Evolutionary conservation across 2,113 vertebrate genomes (phyloP).

Genomic region (Camelus bactrianus): DNA sequence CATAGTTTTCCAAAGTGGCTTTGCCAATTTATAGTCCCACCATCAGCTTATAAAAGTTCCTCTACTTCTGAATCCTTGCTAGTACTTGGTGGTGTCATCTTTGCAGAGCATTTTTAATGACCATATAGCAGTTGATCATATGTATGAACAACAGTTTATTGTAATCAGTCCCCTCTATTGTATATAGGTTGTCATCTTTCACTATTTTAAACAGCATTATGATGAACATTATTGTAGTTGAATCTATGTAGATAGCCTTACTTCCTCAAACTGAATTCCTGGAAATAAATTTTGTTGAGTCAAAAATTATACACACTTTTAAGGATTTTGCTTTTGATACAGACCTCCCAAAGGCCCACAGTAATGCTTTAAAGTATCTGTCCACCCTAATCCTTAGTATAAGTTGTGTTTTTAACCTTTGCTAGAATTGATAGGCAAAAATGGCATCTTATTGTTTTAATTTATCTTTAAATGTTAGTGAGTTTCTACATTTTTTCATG

Average conservation of each 20-base stretch:
- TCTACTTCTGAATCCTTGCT: background rate
- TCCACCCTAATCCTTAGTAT: background rate
- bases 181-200: background rate
- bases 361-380: background rate
- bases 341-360: background rate
- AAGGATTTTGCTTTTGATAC: background rate
- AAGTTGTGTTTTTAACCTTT: conserved; percentile 34
- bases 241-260: conserved; percentile 41
- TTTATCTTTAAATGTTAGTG: background rate
- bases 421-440: background rate
- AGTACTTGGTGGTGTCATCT: background rate
- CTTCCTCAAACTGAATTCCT: conserved; percentile 11
- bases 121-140: background rate
- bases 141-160: background rate
- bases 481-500: conserved; percentile 26
- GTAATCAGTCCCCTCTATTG: background rate
- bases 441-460: background rate
- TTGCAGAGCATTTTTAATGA: background rate
- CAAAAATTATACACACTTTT: background rate
- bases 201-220: background rate
- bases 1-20: conserved; percentile 23
- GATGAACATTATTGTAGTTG: background rate
- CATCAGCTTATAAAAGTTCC: background rate
- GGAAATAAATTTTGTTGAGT: background rate
- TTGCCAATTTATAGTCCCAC: background rate